Percentiles rank a stretch among this genome's conserved stretches.
phyloP scores from a whole-genome alignment of 2,797 vertebrate genomes.

The Harpagifer antarcticus region DNA sequence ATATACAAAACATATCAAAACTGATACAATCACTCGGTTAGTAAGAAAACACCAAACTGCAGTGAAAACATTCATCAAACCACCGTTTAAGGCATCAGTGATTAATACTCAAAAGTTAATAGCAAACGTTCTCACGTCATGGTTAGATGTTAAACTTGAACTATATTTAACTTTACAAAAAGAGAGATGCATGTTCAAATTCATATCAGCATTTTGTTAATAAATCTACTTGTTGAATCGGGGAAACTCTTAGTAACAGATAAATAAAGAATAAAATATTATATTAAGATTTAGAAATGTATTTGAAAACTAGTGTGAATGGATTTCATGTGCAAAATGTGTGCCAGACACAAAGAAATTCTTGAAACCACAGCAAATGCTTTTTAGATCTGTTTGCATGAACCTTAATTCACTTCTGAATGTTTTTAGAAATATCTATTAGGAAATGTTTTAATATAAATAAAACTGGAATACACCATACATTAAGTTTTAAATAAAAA shows the following conservation, averaged over 20 bases:
- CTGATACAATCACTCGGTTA: conserved; percentile 77
- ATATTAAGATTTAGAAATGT: conserved; percentile 61
- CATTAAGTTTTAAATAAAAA: conserved; percentile 74
- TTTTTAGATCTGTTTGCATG: conserved; percentile 19
- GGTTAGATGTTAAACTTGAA: conserved; percentile 44
- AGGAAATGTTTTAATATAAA: conserved; percentile 73
- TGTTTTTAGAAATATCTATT: conserved; percentile 28
- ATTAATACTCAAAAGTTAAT: conserved; percentile 55
- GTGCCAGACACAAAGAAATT: conserved; percentile 77
- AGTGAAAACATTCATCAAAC: conserved; percentile 71
- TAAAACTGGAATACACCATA: conserved; percentile 76
- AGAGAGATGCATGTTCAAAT: conserved; percentile 45
- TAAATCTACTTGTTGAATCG: conserved; percentile 41
- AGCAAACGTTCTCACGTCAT: conserved; percentile 54
- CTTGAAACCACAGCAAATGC: conserved; percentile 43
- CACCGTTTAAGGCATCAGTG: conserved; percentile 57
- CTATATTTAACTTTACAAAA: conserved; percentile 27
- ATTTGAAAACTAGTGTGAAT: conserved; percentile 46
- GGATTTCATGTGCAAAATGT: conserved; percentile 76
- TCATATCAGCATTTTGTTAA: conserved; percentile 30
- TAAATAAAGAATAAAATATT: conserved; percentile 69
- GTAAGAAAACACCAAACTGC: conserved; percentile 67
- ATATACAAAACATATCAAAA: conserved; percentile 77
- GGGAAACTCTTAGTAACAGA: conserved; percentile 54
- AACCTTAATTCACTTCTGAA: conserved; percentile 49